phyloP scores from a whole-genome alignment of 2,113 vertebrate genomes.

The Toxostoma redivivum region DNA sequence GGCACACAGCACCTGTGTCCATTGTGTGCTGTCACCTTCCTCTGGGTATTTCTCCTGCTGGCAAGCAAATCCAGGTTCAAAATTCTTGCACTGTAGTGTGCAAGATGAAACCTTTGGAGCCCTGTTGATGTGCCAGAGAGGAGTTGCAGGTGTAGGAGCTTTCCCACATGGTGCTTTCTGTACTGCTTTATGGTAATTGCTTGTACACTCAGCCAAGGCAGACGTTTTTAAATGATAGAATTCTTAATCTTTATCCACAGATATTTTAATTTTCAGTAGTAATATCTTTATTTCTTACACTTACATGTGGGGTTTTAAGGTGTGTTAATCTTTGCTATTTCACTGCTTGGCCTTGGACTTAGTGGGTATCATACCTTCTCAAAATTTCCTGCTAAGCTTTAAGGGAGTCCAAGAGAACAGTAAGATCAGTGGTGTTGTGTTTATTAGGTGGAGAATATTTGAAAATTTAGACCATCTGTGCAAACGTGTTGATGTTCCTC shows the following conservation, averaged over 20 bases:
- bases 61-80: background rate
- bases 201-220: background rate
- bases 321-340: background rate
- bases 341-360: background rate
- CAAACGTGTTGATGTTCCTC: background rate
- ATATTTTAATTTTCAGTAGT: background rate
- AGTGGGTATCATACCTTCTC: fast-evolving
- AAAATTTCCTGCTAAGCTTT: background rate
- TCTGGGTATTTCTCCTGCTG: background rate
- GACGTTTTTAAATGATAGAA: background rate
- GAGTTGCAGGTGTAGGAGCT: background rate
- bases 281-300: background rate
- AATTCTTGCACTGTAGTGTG: background rate
- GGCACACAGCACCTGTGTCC: fast-evolving
- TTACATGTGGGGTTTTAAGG: background rate
- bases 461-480: background rate
- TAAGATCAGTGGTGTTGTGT: background rate
- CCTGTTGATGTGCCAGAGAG: background rate
- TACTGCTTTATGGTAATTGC: background rate
- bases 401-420: background rate
- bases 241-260: background rate
- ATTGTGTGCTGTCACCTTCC: background rate
- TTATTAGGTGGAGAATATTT: background rate
- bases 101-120: background rate
- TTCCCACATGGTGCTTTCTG: background rate